These are phyloP conservation scores for Lepidocyrtoides sp. DNA, from an alignment of 2,888 invertebrate genomes.

Conservation along the genomic window DNA sequence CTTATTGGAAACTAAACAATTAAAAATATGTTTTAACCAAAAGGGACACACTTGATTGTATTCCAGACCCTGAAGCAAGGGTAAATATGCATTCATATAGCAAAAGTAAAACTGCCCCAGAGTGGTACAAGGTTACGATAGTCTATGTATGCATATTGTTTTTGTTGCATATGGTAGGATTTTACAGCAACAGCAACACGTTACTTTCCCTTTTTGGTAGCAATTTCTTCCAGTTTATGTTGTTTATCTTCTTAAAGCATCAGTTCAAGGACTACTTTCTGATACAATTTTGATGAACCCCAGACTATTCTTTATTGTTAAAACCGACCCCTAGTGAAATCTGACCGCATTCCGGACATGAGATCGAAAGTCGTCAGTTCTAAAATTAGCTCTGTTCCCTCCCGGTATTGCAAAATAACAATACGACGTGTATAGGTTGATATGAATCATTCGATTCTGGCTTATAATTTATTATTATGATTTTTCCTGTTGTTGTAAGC, in stretches of 20 bases:
- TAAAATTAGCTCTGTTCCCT: conserved; percentile 54
- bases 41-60: too few relatives aligned
- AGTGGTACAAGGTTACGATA: too few relatives aligned
- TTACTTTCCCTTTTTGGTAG: conserved; percentile 59
- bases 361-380: conserved; percentile 67
- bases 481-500: not conserved
- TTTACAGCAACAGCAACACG: not conserved
- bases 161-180: not conserved
- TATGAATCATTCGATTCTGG: conserved; percentile 4
- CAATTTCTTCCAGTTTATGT: conserved; percentile 21
- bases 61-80: not conserved
- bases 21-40: not conserved
- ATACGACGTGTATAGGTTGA: not conserved
- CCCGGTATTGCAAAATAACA: not conserved
- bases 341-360: conserved; percentile 74
- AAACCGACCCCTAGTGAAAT: conserved; percentile 62
- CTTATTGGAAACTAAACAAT: not conserved
- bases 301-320: conserved; percentile 14
- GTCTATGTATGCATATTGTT: too few relatives aligned
- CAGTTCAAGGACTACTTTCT: not conserved
- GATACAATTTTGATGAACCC: not conserved
- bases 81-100: too few relatives aligned
- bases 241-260: too few relatives aligned
- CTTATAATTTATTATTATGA: not conserved
- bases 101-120: not conserved